These are phyloP conservation scores for Samia ricini DNA, from an alignment of 1,140 invertebrate genomes.

Conservation along the genomic window DNA sequence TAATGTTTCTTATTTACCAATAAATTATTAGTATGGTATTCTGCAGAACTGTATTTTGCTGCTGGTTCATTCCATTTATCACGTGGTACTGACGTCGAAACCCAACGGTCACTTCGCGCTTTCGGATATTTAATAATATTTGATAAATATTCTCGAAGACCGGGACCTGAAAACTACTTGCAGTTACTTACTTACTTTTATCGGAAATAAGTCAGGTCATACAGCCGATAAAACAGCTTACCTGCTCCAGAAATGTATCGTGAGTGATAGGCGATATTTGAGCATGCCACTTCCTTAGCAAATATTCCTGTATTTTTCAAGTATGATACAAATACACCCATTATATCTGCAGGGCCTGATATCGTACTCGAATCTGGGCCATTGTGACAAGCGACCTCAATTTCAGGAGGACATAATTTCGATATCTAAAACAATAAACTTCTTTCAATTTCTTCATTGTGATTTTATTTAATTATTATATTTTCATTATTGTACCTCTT, in stretches of 20 bases:
- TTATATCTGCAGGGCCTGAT: constrained; percentile 85
- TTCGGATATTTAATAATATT: constrained; percentile 83
- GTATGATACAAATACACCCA: constrained; percentile 81
- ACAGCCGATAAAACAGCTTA: constrained; percentile 12
- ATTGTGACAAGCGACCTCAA: constrained; percentile 86
- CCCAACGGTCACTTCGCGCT: constrained; percentile 85
- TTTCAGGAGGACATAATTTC: constrained; percentile 78
- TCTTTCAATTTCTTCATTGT: background rate
- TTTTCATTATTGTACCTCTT: constrained; percentile 54
- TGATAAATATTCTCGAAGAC: constrained; percentile 82
- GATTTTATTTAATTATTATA: background rate
- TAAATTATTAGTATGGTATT: constrained; percentile 93
- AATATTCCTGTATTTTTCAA: constrained; percentile 86
- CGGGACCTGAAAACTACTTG: constrained; percentile 69
- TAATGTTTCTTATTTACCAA: constrained; percentile 6
- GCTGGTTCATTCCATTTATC: constrained; percentile 81
- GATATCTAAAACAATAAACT: constrained; percentile 50
- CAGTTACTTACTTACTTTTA: background rate
- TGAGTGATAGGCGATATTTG: constrained; percentile 90
- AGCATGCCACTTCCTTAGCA: constrained; percentile 86
- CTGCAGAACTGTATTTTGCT: constrained; percentile 85
- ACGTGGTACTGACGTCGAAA: constrained; percentile 89
- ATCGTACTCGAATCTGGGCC: constrained; percentile 81
- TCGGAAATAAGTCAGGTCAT: too few species aligned
- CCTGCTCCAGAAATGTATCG: constrained; percentile 84